These are phyloP conservation scores for Monopterus albus DNA, from an alignment of 2,113 vertebrate genomes.

Conservation along the genomic window DNA sequence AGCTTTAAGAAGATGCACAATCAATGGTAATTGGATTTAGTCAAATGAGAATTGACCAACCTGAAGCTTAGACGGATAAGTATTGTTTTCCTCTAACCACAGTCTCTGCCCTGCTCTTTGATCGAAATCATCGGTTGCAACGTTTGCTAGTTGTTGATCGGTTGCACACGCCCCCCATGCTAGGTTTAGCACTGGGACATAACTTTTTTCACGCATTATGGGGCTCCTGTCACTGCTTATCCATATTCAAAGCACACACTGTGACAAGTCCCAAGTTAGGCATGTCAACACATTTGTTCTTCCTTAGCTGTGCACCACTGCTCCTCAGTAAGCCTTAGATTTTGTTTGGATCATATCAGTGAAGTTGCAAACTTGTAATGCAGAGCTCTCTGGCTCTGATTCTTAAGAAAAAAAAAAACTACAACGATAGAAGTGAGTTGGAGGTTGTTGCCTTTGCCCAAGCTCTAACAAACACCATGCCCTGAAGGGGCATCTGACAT, in stretches of 20 bases:
- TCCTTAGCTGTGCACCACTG: slow-evolving; percentile 32
- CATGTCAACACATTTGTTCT: slow-evolving; percentile 35
- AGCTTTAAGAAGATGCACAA: slow-evolving; percentile 60
- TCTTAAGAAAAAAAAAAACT: slow-evolving; percentile 22
- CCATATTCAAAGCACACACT: slow-evolving; percentile 42
- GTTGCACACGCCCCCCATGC: slow-evolving; percentile 7
- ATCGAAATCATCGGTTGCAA: slow-evolving; percentile 38
- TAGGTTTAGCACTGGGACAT: slow-evolving; percentile 28
- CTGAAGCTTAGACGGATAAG: slow-evolving; percentile 66
- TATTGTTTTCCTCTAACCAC: slow-evolving; percentile 58
- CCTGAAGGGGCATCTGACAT: slow-evolving; percentile 65
- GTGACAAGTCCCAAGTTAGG: slow-evolving; percentile 39
- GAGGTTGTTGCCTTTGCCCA: slow-evolving; percentile 65
- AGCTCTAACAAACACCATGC: slow-evolving; percentile 64
- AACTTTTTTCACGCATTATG: neutral
- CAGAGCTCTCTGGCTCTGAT: slow-evolving; percentile 54
- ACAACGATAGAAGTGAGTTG: slow-evolving; percentile 43
- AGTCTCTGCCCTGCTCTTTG: slow-evolving; percentile 14
- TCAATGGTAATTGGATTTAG: slow-evolving; percentile 78
- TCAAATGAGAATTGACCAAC: slow-evolving; percentile 74
- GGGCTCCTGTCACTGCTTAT: slow-evolving; percentile 21
- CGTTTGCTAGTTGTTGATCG: slow-evolving; percentile 25
- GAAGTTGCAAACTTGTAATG: slow-evolving; percentile 45
- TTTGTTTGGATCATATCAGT: slow-evolving; percentile 53
- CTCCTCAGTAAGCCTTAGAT: slow-evolving; percentile 54